Conservation (phyloP, 2,113 vertebrate species). For the Hyla sarda region DNA sequence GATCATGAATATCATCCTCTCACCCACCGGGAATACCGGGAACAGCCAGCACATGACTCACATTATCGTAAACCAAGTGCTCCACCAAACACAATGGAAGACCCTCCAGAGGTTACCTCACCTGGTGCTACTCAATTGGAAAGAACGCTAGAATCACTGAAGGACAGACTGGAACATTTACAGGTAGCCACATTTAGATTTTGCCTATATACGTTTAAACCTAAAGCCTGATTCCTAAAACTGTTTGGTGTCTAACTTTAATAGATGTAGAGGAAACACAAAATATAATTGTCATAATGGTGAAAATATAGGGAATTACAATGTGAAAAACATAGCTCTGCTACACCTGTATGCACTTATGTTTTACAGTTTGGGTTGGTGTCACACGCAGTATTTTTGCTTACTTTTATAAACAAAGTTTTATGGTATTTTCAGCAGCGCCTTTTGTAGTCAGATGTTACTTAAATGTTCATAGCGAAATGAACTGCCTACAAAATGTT, state of each 20-base stretch:
- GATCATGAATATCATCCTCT: conserved; percentile 61
- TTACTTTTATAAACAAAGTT: too few relatives aligned
- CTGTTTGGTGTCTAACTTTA: background rate
- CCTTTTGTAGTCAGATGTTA: too few relatives aligned
- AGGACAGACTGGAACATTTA: conserved; percentile 78
- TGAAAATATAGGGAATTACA: too few relatives aligned
- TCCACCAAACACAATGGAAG: conserved; percentile 68
- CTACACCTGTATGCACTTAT: too few relatives aligned
- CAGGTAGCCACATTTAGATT: conserved; percentile 70
- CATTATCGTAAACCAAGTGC: conserved; percentile 50
- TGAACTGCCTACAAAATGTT: background rate
- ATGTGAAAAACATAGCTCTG: too few relatives aligned
- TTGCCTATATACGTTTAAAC: background rate
- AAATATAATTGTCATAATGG: too few relatives aligned
- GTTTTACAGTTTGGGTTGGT: too few relatives aligned
- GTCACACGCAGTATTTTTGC: too few relatives aligned
- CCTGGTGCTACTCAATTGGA: conserved; percentile 74
- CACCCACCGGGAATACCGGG: conserved; percentile 61
- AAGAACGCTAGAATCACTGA: conserved; percentile 78
- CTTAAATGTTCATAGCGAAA: too few relatives aligned
- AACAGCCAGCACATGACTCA: conserved; percentile 62
- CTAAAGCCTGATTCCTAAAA: background rate
- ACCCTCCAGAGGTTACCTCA: conserved; percentile 62
- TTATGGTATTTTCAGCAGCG: too few relatives aligned
- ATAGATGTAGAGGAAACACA: background rate